A percentile compares a stretch with the other conserved stretches of the same genome.
These are phyloP conservation scores for Psylliodes chrysocephalus DNA, from an alignment of 2,888 invertebrate genomes.

Conservation along the genomic window DNA sequence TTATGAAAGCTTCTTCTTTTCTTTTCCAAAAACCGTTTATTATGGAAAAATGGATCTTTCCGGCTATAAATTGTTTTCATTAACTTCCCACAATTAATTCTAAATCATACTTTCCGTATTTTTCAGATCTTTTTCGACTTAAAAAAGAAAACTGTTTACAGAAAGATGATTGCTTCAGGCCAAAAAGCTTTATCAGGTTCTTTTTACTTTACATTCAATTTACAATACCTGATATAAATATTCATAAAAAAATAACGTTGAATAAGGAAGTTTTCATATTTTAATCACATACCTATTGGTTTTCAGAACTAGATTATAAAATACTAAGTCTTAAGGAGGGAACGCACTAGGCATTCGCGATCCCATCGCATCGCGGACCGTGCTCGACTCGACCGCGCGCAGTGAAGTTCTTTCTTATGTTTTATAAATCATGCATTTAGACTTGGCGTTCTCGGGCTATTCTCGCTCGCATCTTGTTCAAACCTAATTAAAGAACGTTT, in stretches of 20 bases:
- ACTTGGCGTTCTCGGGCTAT: no score
- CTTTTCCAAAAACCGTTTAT: conserved; percentile 4
- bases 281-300: neutral
- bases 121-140: conserved; percentile 3
- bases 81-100: conserved; percentile 14
- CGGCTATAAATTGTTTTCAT: conserved; percentile 13
- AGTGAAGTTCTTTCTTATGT: no score
- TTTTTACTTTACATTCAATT: conserved; percentile 15
- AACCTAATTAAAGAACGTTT: no score
- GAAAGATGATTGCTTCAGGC: conserved; percentile 4
- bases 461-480: no score
- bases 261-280: no score
- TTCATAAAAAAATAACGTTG: no score
- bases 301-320: conserved; percentile 3
- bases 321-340: no score
- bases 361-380: no score
- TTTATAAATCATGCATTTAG: no score
- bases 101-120: conserved; percentile 15
- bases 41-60: conserved; percentile 15
- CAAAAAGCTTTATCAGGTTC: conserved; percentile 8
- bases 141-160: conserved; percentile 15
- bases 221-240: conserved; percentile 8
- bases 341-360: no score
- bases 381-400: no score
- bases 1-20: conserved; percentile 4